Conservation (phyloP, 2,888 invertebrate species). For the Synergus umbraculus region DNA sequence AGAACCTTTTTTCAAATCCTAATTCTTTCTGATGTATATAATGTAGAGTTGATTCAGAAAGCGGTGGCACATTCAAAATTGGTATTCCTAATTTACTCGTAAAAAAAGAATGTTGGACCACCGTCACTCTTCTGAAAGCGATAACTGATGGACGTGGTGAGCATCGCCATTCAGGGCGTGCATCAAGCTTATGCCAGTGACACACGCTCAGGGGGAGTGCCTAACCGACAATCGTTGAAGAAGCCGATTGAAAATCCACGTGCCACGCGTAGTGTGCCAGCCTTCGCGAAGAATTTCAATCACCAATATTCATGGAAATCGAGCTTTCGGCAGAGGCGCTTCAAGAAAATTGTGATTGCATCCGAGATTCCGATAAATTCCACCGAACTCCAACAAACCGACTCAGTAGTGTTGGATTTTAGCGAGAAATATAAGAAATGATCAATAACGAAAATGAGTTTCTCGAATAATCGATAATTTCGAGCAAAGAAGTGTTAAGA, state of each 20-base stretch:
- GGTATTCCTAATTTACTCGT: background rate
- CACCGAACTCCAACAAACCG: background rate
- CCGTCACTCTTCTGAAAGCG: background rate
- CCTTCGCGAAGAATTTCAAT: slow-evolving; percentile 60
- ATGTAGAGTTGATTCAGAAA: background rate
- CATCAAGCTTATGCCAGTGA: slow-evolving; percentile 25
- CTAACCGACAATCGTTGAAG: slow-evolving; percentile 47
- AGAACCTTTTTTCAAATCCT: background rate
- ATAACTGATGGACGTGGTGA: slow-evolving; percentile 3
- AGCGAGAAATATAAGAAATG: no score
- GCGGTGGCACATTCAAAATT: background rate
- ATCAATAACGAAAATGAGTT: no score
- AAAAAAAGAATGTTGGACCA: background rate
- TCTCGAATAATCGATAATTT: no score
- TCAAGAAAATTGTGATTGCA: slow-evolving; percentile 21
- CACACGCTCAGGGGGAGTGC: slow-evolving; percentile 42
- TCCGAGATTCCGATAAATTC: background rate
- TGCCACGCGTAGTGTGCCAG: slow-evolving; percentile 60
- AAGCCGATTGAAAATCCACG: slow-evolving; percentile 63
- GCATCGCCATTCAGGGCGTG: slow-evolving; percentile 43
- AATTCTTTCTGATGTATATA: background rate
- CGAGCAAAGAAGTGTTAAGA: no score
- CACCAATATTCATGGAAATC: slow-evolving; percentile 57
- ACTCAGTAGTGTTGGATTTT: no score
- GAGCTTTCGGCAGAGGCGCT: slow-evolving; percentile 49